Evolutionary conservation across 2,888 invertebrate genomes (phyloP).

Genomic region (Megaustenia siamemsis): DNA sequence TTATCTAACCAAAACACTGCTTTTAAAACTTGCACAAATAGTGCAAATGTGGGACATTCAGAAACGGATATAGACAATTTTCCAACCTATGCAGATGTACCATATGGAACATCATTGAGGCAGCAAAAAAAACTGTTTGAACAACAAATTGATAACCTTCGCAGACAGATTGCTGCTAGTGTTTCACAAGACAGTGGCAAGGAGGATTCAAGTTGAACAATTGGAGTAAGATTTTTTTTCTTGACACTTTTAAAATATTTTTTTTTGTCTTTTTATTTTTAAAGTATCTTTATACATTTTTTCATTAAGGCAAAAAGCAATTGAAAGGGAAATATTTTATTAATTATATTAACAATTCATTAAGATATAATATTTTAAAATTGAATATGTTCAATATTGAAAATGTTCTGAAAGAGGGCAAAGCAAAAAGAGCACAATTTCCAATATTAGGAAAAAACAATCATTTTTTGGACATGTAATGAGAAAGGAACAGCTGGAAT

Average conservation of each 20-base stretch:
- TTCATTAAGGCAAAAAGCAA: no score
- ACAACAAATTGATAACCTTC: slow-evolving; percentile 62
- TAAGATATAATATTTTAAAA: no score
- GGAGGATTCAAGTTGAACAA: background rate
- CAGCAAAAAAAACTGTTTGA: slow-evolving; percentile 72
- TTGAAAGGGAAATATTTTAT: no score
- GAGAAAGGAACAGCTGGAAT: no score
- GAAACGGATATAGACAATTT: slow-evolving; percentile 56
- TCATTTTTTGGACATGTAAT: no score
- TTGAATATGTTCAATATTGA: no score
- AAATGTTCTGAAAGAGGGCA: no score
- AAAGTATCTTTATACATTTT: no score
- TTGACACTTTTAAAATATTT: background rate
- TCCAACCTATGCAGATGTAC: slow-evolving; percentile 69
- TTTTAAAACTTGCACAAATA: background rate
- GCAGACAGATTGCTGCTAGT: slow-evolving; percentile 40
- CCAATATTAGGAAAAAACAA: no score
- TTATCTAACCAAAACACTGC: background rate
- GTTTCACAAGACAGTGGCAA: background rate
- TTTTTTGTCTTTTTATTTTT: no score
- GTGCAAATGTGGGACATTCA: slow-evolving; percentile 12
- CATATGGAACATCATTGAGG: slow-evolving; percentile 70
- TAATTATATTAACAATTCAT: no score
- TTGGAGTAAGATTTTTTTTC: slow-evolving; percentile 8
- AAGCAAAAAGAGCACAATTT: no score